Conservation (phyloP, 37 sponge, comb jelly and placozoan genomes). For the Sycon ciliatum region DNA sequence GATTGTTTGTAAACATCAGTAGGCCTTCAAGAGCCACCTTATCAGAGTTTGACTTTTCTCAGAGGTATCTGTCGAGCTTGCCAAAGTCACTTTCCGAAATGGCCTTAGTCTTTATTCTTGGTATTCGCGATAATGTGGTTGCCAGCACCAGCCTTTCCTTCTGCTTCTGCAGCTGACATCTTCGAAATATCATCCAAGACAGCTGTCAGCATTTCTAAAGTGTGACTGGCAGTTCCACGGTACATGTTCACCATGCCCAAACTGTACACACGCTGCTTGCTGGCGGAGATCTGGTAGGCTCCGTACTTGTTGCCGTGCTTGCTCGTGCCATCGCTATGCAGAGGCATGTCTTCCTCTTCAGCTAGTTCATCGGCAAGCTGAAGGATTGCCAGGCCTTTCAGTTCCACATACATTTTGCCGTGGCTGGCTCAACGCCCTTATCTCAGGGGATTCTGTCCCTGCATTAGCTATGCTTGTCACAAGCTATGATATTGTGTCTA, state of each 20-base stretch:
- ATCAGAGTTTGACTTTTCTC: slow-evolving; percentile 9
- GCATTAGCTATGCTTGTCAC: too few relatives aligned
- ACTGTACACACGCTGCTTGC: too few relatives aligned
- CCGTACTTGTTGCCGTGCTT: too few relatives aligned
- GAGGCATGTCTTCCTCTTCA: not conserved
- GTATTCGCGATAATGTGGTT: slow-evolving; percentile 16
- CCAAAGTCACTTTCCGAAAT: slow-evolving; percentile 20
- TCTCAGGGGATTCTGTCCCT: too few relatives aligned
- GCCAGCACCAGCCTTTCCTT: not conserved
- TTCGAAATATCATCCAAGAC: not conserved
- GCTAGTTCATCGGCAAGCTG: too few relatives aligned
- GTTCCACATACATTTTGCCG: slow-evolving; percentile 13
- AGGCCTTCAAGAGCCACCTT: slow-evolving; percentile 14
- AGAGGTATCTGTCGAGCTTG: not conserved
- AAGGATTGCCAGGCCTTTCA: not conserved
- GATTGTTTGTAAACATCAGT: too few relatives aligned
- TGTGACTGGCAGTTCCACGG: too few relatives aligned
- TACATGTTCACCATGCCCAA: too few relatives aligned
- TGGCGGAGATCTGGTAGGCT: too few relatives aligned
- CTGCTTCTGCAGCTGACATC: not conserved
- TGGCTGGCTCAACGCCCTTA: too few relatives aligned
- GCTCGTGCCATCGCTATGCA: slow-evolving; percentile 29
- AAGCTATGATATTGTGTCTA: too few relatives aligned
- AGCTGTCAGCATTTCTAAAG: not conserved
- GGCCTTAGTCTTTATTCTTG: slow-evolving; percentile 38